A percentile compares a stretch with the other conserved stretches of the same genome.
Conservation (phyloP, 2,888 invertebrate genomes). For the Trisateles emortualis region DNA sequence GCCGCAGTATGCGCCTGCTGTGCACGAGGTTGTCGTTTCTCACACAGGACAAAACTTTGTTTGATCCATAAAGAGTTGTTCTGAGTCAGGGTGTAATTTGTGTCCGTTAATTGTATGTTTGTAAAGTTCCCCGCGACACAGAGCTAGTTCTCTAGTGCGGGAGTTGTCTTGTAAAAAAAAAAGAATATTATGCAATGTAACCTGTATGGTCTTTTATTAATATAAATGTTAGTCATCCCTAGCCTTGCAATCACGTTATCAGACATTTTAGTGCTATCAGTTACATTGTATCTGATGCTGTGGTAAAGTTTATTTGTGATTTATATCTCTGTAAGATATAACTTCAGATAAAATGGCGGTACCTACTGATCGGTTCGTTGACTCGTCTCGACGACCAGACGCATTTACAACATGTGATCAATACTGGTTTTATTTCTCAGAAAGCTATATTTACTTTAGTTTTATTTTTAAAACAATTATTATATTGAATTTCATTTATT, state of each 20-base stretch:
- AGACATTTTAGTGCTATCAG: conserved; percentile 30
- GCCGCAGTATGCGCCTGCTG: too few species aligned
- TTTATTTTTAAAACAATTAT: neutral
- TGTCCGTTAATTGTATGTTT: too few species aligned
- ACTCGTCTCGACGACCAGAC: conserved; percentile 11
- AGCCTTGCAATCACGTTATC: neutral
- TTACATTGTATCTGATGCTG: conserved; percentile 37
- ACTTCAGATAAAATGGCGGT: conserved; percentile 23
- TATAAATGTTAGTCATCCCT: too few species aligned
- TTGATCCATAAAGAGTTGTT: too few species aligned
- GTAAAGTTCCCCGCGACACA: too few species aligned
- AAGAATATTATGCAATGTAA: too few species aligned
- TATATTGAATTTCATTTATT: neutral
- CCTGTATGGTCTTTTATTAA: too few species aligned
- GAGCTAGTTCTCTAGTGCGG: too few species aligned
- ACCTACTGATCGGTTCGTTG: conserved; percentile 30
- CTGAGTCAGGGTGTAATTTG: too few species aligned
- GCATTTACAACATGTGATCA: conserved; percentile 3
- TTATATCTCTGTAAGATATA: conserved; percentile 22
- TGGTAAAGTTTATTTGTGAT: conserved; percentile 32
- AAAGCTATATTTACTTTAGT: neutral
- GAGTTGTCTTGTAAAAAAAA: too few species aligned
- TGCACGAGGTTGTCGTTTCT: too few species aligned
- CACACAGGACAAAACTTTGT: too few species aligned
- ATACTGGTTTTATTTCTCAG: neutral